Percentiles rank a stretch among this genome's conserved stretches.
Evolutionary conservation across 1,140 invertebrate genomes (phyloP).

Genomic region (Pseudomyrmex gracilis): DNA sequence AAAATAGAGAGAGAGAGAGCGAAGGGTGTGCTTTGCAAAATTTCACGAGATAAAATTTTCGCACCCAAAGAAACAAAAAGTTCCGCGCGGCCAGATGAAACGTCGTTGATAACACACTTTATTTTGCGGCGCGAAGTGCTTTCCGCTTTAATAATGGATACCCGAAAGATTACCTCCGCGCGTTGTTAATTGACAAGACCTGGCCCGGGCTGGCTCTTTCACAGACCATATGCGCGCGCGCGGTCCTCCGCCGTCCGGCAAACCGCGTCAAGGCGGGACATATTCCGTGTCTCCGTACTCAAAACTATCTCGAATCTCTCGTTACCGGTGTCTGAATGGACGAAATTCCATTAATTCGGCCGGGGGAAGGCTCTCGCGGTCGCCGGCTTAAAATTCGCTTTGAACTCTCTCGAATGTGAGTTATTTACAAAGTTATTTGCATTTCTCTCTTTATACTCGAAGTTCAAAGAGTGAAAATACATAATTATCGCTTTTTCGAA

Average conservation of each 20-base stretch:
- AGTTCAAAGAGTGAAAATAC: background rate
- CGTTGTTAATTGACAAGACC: conserved; percentile 69
- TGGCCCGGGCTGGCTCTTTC: conserved; percentile 40
- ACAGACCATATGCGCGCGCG: background rate
- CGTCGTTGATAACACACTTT: conserved; percentile 56
- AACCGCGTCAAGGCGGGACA: conserved; percentile 27
- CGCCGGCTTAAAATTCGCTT: conserved; percentile 44
- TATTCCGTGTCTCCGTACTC: conserved; percentile 17
- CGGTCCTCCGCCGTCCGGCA: background rate
- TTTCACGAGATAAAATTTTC: background rate
- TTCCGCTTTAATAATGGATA: conserved; percentile 69
- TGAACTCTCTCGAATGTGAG: background rate
- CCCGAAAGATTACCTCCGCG: conserved; percentile 67
- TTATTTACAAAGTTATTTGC: background rate
- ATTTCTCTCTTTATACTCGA: background rate
- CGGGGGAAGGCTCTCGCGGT: conserved; percentile 23
- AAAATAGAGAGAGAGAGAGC: background rate
- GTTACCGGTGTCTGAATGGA: conserved; percentile 11
- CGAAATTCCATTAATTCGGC: conserved; percentile 65
- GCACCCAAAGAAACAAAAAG: conserved; percentile 6
- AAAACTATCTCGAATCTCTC: conserved; percentile 66
- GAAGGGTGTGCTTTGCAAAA: background rate
- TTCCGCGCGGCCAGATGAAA: conserved; percentile 51
- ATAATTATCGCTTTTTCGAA: too few species aligned
- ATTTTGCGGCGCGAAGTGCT: conserved; percentile 53